Evolutionary conservation across 35 echinoderm and acorn worm species (phyloP), one percentile per base, ranked within the genome.

Genomic region (Heliocidaris erythrogramma): DNA sequence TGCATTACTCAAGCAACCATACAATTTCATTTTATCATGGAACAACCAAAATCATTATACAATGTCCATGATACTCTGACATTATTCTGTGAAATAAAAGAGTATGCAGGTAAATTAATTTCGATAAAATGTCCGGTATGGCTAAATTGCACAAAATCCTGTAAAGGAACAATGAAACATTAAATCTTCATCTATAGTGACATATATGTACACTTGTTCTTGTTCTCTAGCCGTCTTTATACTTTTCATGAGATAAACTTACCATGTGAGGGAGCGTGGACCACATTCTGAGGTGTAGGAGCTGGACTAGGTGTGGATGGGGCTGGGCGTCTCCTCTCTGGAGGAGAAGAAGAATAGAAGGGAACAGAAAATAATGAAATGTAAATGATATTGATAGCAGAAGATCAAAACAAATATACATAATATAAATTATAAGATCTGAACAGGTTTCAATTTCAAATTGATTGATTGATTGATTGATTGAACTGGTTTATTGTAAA

Each of bases 321-420:
- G 87, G 87, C 87, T 5, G 87, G 87, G 17, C 87, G 31, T 89
- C 87, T 89, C 32, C 42, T 89, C 24, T 89, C 87, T 89, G 21
- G 21, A 31, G 47, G 86, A 29, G 47, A 10, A 8, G 31, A 88
- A 31, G 30, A 2, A 24, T 2, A 48, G 31, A 21, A 88, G 30
- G 86, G 8, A 88, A 10, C 2, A 27, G 21, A 16, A 10, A 48
- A 0, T 17, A 7, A 24, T 69, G 24, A 27, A 17, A 69, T 69
- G 24, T 14, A 60, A 12, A 14, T 14, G 59, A 14, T 18, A 18
- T 60, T 0, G 18, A 60, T 14, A 60, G 59, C 59, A 60, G 59
- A 60, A 14, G 59, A 18, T 60, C 35, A 42, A 42, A 42, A 42
- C 1, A 42, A 42, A 42, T 42, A 42, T 42, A 42, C 35, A 42